These are phyloP conservation scores for Hippasteria phrygiana DNA, from an alignment of 53 echinoderm and acorn worm species.

Conservation along the genomic window DNA sequence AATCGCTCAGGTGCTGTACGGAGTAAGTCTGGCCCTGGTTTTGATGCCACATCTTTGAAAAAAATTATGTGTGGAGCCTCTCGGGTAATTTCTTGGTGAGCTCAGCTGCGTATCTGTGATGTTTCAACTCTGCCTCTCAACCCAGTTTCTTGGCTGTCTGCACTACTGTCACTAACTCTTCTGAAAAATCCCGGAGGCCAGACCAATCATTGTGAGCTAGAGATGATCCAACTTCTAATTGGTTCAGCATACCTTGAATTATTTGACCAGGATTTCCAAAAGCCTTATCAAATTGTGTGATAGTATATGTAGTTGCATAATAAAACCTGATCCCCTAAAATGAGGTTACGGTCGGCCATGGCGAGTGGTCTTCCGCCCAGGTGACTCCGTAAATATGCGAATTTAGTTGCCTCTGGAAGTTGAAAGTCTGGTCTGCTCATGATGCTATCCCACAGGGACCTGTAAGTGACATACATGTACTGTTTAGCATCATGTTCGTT, in stretches of 20 bases:
- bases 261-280: conserved; percentile 25
- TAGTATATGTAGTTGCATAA: conserved; percentile 15
- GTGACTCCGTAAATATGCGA: conserved; percentile 32
- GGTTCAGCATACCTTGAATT: conserved; percentile 29
- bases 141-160: conserved; percentile 1
- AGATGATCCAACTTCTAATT: conserved; percentile 4
- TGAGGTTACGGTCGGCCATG: conserved; percentile 26
- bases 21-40: conserved; percentile 19
- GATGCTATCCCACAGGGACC: conserved; percentile 44
- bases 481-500: conserved; percentile 49
- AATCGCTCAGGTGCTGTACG: conserved; percentile 6
- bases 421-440: conserved; percentile 26
- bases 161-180: conserved; percentile 43
- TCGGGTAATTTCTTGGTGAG: conserved; percentile 27
- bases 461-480: conserved; percentile 45
- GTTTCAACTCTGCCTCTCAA: conserved; percentile 21
- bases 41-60: conserved; percentile 35
- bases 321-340: conserved; percentile 46
- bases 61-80: conserved; percentile 29
- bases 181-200: conserved; percentile 31
- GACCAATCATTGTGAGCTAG: conserved; percentile 26
- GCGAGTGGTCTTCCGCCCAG: conserved; percentile 36
- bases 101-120: conserved; percentile 43
- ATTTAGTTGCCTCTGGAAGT: conserved; percentile 45
- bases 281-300: conserved; percentile 43